phyloP scores from a whole-genome alignment of 1,140 invertebrate genomes.

The Gyrodactylus salaris region DNA sequence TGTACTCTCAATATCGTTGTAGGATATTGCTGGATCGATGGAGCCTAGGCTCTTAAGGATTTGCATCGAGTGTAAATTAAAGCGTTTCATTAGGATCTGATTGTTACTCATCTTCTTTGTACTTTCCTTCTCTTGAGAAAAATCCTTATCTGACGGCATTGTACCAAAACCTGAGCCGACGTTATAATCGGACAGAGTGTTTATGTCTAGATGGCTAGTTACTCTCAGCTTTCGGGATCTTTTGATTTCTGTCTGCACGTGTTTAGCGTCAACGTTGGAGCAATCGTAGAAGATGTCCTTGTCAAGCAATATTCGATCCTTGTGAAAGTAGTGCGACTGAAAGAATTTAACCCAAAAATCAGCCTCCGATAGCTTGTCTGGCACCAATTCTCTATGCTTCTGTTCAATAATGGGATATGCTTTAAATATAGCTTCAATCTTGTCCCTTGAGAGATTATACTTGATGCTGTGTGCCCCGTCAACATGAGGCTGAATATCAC shows the following conservation, averaged over 20 bases:
- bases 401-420: slow-evolving; percentile 88
- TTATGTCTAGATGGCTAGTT: neutral
- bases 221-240: slow-evolving; percentile 30
- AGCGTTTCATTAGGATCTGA: slow-evolving; percentile 1
- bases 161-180: neutral
- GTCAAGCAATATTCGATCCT: slow-evolving; percentile 51
- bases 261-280: slow-evolving; percentile 40
- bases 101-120: neutral
- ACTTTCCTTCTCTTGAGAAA: neutral
- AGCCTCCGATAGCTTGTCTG: slow-evolving; percentile 58
- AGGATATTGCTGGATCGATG: neutral
- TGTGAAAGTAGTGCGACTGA: slow-evolving; percentile 96
- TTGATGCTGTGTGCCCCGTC: slow-evolving; percentile 69
- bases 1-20: neutral
- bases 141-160: neutral
- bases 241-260: neutral
- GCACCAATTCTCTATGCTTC: slow-evolving; percentile 83
- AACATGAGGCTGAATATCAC: slow-evolving; percentile 72
- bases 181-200: neutral
- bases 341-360: slow-evolving; percentile 99
- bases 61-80: neutral
- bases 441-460: slow-evolving; percentile 78
- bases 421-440: slow-evolving; percentile 88
- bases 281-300: slow-evolving; percentile 61
- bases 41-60: neutral